phyloP scores from a whole-genome alignment of 1,140 invertebrate species.

The Akabosia matsudoensis region DNA sequence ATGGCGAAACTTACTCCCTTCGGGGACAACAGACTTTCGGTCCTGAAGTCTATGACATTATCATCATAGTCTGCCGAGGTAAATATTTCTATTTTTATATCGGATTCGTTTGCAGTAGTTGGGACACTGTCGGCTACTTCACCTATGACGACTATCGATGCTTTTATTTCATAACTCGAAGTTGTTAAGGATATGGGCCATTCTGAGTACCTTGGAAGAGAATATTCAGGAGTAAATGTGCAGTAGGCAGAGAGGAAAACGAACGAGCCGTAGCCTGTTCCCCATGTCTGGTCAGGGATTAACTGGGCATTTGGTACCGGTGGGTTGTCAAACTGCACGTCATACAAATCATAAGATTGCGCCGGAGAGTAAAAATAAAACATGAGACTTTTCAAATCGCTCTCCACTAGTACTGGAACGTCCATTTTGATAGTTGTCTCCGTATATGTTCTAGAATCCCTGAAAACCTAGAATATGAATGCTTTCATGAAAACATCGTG shows the following conservation, averaged over 20 bases:
- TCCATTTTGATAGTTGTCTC: no score
- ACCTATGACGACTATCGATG: not conserved
- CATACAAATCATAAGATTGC: not conserved
- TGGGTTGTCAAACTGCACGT: no score
- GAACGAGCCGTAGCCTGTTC: no score
- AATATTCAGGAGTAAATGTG: no score
- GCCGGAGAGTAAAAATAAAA: not conserved
- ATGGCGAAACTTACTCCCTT: not conserved
- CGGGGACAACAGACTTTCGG: not conserved
- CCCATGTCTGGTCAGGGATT: no score
- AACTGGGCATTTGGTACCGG: no score
- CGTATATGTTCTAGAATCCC: not conserved
- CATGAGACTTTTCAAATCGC: not conserved
- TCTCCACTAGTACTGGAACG: no score
- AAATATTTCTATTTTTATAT: not conserved
- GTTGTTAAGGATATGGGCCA: no score
- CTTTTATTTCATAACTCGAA: no score
- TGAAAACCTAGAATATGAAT: not conserved
- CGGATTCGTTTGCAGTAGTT: not conserved
- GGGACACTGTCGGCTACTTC: not conserved
- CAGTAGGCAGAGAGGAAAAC: no score
- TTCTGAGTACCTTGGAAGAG: no score
- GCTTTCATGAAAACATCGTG: no score
- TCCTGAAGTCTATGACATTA: not conserved
- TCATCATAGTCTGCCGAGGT: not conserved